Evolutionary conservation across 2,888 invertebrate species (phyloP), one percentile per base, ranked within the genome.

Genomic region (Drosophila flavopinicola): DNA sequence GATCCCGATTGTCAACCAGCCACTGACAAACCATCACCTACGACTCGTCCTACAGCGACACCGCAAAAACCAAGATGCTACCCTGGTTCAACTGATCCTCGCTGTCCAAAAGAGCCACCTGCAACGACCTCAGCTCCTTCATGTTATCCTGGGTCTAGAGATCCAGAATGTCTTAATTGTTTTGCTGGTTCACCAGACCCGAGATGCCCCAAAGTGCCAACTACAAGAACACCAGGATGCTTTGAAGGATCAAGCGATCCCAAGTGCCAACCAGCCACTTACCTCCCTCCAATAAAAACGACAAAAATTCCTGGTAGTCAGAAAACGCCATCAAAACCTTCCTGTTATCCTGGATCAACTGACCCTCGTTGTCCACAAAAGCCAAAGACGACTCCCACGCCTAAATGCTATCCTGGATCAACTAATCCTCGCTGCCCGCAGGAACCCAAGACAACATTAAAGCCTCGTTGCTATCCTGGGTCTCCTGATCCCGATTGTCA

Each of bases 271-370:
- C 5, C 35, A 10, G 35, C 35, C 0, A 17, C 10, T 5, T 10
- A 35, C 17, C 2, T 69, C 0, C 69, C 69, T 0, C 69, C 69
- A 15, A 66, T 59, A 33, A 59, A 48, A 37, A 58, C 59, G 3
- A 53, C 56, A 1, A 66, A 15, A 32, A 47, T 39, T 17, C 57
- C 69, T 1, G n/a, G 63, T 52, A 67, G 25, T 17, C 44, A 52
- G 23, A 6, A 23, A 7, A 67, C 61, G 2, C 51, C 67, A 20
- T 1, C 42, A 20, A 57, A 41, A 5, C 67, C 67, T 0, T 39
- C 6, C 0, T 83, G 92, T 25, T 91, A 79, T 57, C 91, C 92
- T 0, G 92, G 92, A 1, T 74, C 73, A 17, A 39, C 5, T 3
- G 70, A 71, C 29, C 66, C 71, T 1, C 10, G 49, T 2, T 70